Evolutionary conservation across 1,140 invertebrate species (phyloP).

Genomic region (Araneus ventricosus): DNA sequence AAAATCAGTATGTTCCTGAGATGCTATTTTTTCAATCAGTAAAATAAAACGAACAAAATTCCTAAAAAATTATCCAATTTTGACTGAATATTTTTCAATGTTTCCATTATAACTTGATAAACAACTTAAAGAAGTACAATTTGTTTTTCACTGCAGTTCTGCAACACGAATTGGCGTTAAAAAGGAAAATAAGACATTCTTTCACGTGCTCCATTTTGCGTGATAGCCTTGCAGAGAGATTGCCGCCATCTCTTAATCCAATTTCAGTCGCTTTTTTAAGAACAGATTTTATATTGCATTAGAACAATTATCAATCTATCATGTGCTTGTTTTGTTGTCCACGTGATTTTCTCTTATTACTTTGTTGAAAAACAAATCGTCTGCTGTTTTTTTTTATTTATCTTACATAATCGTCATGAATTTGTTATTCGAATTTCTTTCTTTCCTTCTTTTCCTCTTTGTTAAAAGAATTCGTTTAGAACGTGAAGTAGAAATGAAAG

Average conservation of each 20-base stretch:
- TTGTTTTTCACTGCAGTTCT: too few species aligned
- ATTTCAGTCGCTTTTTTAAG: too few species aligned
- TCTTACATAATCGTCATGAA: neutral
- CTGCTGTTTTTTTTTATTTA: neutral
- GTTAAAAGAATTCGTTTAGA: neutral
- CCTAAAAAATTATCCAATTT: too few species aligned
- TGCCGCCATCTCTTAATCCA: neutral
- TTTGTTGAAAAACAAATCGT: neutral
- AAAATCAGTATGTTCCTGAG: too few species aligned
- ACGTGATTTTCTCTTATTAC: neutral
- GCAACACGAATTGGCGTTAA: neutral
- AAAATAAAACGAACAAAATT: too few species aligned
- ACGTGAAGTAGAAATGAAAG: neutral
- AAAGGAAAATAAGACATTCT: neutral
- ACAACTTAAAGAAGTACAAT: too few species aligned
- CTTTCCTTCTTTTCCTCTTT: neutral
- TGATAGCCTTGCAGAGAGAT: neutral
- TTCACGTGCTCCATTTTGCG: neutral
- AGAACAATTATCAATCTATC: neutral
- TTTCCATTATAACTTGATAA: too few species aligned
- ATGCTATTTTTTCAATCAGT: too few species aligned
- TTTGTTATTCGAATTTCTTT: neutral
- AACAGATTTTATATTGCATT: neutral
- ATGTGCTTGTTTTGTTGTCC: neutral
- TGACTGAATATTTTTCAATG: too few species aligned